These are phyloP conservation scores for Cantharis rustica DNA, from an alignment of 2,888 invertebrate species.

Conservation along the genomic window DNA sequence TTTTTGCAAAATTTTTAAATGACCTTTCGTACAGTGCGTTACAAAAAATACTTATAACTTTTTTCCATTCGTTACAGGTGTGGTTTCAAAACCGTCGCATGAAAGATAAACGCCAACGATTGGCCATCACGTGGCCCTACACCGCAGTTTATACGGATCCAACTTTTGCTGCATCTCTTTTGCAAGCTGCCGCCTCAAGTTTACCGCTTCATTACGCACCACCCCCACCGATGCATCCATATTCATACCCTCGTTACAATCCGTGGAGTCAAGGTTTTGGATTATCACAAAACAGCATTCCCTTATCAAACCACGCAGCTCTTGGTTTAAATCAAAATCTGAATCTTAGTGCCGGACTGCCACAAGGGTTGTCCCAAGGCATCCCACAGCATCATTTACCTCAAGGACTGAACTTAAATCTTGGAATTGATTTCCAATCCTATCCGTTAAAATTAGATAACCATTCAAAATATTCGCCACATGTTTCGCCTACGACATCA, in stretches of 20 bases:
- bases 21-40: not conserved
- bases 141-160: slow-evolving; percentile 94
- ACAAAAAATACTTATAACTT: not conserved
- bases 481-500: slow-evolving; percentile 49
- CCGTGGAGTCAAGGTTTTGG: slow-evolving; percentile 58
- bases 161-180: slow-evolving; percentile 87
- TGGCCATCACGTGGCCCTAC: slow-evolving; percentile 95
- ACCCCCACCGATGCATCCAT: slow-evolving; percentile 63
- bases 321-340: slow-evolving; percentile 42
- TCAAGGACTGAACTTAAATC: slow-evolving; percentile 44
- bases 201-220: slow-evolving; percentile 60
- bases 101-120: slow-evolving; percentile 96
- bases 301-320: slow-evolving; percentile 49
- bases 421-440: slow-evolving; percentile 45
- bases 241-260: slow-evolving; percentile 64
- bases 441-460: slow-evolving; percentile 31
- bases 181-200: slow-evolving; percentile 83
- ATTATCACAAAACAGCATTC: slow-evolving; percentile 59
- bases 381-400: slow-evolving; percentile 45
- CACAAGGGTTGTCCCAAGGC: slow-evolving; percentile 54
- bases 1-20: not conserved
- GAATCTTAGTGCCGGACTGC: slow-evolving; percentile 47
- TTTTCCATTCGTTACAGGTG: slow-evolving; percentile 65
- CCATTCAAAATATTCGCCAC: slow-evolving; percentile 28
- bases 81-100: slow-evolving; percentile 98